Conservation (phyloP, 1,140 invertebrate species). For the Mylabris phalerata region DNA sequence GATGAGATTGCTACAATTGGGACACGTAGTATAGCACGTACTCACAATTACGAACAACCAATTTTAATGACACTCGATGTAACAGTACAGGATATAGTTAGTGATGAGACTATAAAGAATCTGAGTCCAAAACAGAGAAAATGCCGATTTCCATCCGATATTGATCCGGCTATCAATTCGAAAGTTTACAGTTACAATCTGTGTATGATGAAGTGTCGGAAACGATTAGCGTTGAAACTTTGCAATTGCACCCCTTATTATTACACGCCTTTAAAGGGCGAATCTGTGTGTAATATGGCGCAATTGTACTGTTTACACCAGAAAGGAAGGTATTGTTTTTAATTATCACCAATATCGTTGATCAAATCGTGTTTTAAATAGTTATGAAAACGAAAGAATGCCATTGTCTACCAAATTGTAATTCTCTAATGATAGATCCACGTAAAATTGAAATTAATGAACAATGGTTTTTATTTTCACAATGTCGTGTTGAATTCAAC, state of each 20-base stretch:
- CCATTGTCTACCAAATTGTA: slow-evolving; percentile 48
- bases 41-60: neutral
- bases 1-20: slow-evolving; percentile 5
- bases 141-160: slow-evolving; percentile 18
- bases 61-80: no score
- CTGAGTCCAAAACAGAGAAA: slow-evolving; percentile 19
- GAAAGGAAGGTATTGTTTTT: slow-evolving; percentile 46
- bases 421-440: slow-evolving; percentile 48
- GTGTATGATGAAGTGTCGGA: slow-evolving; percentile 56
- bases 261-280: slow-evolving; percentile 44
- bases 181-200: slow-evolving; percentile 56
- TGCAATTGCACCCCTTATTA: slow-evolving; percentile 58
- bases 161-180: slow-evolving; percentile 46
- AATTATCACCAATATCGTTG: neutral
- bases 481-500: neutral
- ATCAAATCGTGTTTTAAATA: neutral
- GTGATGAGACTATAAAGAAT: neutral
- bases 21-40: neutral
- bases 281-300: slow-evolving; percentile 50
- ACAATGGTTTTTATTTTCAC: neutral
- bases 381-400: slow-evolving; percentile 40
- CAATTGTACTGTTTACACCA: slow-evolving; percentile 51
- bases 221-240: slow-evolving; percentile 48
- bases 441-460: neutral
- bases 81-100: neutral